Evolutionary conservation across 1,140 invertebrate species (phyloP), one percentile per base, ranked within the genome.

Genomic region (Halesus radiatus): DNA sequence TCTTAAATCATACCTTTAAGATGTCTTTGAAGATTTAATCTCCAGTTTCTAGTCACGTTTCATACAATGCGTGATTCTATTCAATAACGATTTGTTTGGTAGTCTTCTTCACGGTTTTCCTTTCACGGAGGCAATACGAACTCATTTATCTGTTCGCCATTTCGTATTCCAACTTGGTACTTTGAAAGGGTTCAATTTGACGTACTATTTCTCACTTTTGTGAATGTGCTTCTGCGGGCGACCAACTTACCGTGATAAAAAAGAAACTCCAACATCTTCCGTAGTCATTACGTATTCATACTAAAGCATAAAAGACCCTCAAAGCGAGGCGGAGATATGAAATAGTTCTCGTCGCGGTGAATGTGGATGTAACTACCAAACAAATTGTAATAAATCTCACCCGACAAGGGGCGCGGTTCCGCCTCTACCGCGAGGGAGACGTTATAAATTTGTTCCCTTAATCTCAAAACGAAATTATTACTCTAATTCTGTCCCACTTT

Each of bases 341-440:
- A 52, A 72, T 72, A 72, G 68, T 72, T 72, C 68, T 52, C 50
- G 68, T n/a, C 16, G n/a, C 32, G 7, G n/a, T 13, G 22, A 18
- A 52, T 20, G 26, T 52, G 68, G 62, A 66, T 22, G 60, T 29
- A 53, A 72, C 18, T 52, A 26, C 16, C 73, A 53, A 52, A 80
- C 79, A 75, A 75, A 80, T 37, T 52, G 76, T 60, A 80, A 77
- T 80, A 80, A 80, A 76, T 80, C 79, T 76, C 50, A 26, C 74
- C 68, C 56, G 50, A 60, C 58, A 60, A 66, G 68, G 70, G 56
- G 72, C 53, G 56, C 37, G 78, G 56, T 73, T 79, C 18, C 23
- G 56, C 56, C 18, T 60, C 7, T 60, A 7, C 56, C 56, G 18
- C 56, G 15, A 13, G 20, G 56, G 56, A 22, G 56, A 23, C 23